Conservation (phyloP, 2,888 invertebrate genomes). For the Abrostola tripartita region DNA sequence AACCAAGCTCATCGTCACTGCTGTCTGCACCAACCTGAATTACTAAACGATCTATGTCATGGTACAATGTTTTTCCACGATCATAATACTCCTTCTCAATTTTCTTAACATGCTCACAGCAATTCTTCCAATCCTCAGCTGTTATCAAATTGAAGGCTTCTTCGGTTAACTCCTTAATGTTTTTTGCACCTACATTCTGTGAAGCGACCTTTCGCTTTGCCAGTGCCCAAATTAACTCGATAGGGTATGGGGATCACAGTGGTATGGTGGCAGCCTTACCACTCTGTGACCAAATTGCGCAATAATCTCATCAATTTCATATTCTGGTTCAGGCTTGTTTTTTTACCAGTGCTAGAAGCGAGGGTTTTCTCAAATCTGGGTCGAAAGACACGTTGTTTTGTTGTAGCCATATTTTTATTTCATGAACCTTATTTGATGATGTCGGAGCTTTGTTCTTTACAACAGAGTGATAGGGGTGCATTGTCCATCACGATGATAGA, state of each 20-base stretch:
- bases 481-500: neutral
- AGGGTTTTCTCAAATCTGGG: neutral
- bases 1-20: no score
- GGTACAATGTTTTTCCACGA: no score
- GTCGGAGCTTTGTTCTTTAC: slow-evolving; percentile 1
- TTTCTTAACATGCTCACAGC: slow-evolving; percentile 4
- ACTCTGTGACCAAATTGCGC: neutral
- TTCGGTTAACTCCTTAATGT: no score
- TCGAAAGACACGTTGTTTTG: no score
- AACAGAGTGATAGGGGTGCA: slow-evolving; percentile 3
- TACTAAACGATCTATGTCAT: no score
- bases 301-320: neutral
- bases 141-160: neutral
- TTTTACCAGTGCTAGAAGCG: neutral
- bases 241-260: slow-evolving; percentile 1
- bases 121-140: neutral
- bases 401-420: neutral
- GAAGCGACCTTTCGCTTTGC: neutral
- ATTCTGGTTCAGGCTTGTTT: neutral
- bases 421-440: neutral
- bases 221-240: neutral
- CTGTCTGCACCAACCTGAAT: no score
- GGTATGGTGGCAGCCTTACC: slow-evolving; percentile 1
- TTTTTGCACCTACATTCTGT: no score
- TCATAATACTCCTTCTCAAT: slow-evolving; percentile 1